Evolutionary conservation across 2,113 vertebrate species (phyloP).

Genomic region (Solea senegalensis): DNA sequence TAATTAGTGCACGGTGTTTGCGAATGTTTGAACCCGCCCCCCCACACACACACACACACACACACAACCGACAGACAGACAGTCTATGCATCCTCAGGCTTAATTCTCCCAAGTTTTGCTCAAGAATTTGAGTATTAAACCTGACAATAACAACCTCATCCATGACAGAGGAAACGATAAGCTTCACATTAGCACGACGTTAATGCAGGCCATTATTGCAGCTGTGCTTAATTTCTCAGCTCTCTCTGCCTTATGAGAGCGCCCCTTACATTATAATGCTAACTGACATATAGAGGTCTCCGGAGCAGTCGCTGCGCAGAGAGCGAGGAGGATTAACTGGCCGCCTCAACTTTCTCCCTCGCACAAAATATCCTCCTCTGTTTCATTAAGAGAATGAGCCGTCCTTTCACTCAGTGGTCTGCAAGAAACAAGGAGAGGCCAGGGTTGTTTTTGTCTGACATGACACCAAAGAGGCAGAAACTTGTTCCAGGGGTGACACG

Average conservation of each 20-base stretch:
- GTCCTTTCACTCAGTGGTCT: slow-evolving; percentile 67
- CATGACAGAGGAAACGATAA: slow-evolving; percentile 45
- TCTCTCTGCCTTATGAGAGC: slow-evolving; percentile 53
- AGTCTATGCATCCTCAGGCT: slow-evolving; percentile 24
- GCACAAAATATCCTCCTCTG: slow-evolving; percentile 60
- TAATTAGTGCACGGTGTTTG: slow-evolving; percentile 51
- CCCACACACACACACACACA: not conserved
- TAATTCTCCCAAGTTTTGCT: slow-evolving; percentile 27
- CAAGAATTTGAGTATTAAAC: slow-evolving; percentile 54
- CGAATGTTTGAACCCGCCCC: slow-evolving; percentile 26
- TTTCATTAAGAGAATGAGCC: slow-evolving; percentile 77
- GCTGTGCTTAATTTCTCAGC: slow-evolving; percentile 53
- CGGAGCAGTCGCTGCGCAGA: slow-evolving; percentile 63
- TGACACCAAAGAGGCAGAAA: slow-evolving; percentile 51
- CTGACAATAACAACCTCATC: slow-evolving; percentile 35
- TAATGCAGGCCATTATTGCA: slow-evolving; percentile 69
- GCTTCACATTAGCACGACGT: slow-evolving; percentile 65
- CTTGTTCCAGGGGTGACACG: slow-evolving; percentile 44
- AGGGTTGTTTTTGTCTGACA: slow-evolving; percentile 51
- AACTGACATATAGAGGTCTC: slow-evolving; percentile 77
- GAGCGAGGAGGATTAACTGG: slow-evolving; percentile 67
- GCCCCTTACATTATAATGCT: slow-evolving; percentile 75
- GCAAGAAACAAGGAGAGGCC: slow-evolving; percentile 18
- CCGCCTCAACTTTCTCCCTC: slow-evolving; percentile 55
- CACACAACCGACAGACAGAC: not conserved